Base-by-base conservation (phyloP, 2,888 invertebrate genomes). In the Cantharis rufa region DNA sequence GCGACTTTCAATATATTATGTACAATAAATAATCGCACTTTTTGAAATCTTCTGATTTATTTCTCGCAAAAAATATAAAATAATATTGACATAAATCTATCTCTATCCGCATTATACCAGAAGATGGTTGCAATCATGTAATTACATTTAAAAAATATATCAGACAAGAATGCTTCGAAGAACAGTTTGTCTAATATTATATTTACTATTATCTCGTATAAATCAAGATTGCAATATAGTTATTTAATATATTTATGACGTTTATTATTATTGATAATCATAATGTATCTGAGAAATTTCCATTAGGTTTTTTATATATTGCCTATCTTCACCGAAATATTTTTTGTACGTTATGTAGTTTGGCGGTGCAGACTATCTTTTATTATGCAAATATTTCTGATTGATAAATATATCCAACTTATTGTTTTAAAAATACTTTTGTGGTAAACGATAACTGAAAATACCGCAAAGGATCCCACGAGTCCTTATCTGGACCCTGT, bases 141-240 rank as follows among this genome's bases (percentile, higher is more conserved):
- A 48, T 48, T 48, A 48, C 48, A 48, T n/a, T 18, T 7, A 48
- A 74, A 69, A 74, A 74, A 74, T 70, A 70, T 32, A 69, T 69
- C 18, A 21, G 74, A 69, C 62, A 32, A 63, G 74, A 74, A 74
- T 74, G 69, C 69, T 70, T 15, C 62, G 74, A 74, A 63, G 69
- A 63, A 69, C 70, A 24, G 69, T 28, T 74, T 63, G 48, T 15
- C 63, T 70, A 69, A 74, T 74, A 74, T 48, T 48, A 48, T 48
- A 48, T 48, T 48, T 48, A 48, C n/a, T n/a, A 48, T 48, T 48
- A 48, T 48, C 48, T n/a, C n/a, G 48, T n/a, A 48, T 48, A 48
- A 48, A 48, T 48, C 48, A 48, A 48, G 48, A 48, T 48, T 7
- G n/a, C 48, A 48, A 48, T 48, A 48, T 48, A 48, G n/a, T n/a